phyloP scores from a whole-genome alignment of 1,140 invertebrate species.

The Philopotamus ludificatus region DNA sequence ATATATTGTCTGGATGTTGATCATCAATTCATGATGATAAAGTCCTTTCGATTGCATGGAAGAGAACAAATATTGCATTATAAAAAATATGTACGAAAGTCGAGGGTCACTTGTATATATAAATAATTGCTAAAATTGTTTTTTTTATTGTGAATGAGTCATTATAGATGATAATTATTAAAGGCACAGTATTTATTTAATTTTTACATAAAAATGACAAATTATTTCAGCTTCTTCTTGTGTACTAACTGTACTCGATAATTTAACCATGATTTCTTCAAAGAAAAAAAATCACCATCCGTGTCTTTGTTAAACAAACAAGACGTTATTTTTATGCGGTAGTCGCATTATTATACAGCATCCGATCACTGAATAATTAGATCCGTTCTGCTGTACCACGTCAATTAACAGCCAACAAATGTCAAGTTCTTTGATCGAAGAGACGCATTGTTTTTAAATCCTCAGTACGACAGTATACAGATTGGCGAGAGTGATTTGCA shows the following conservation, averaged over 20 bases:
- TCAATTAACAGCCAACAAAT: slow-evolving; percentile 17
- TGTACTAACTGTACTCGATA: not conserved
- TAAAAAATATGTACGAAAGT: too few relatives aligned
- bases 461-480: not conserved
- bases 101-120: too few relatives aligned
- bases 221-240: not conserved
- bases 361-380: slow-evolving; percentile 3
- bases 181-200: too few relatives aligned
- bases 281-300: slow-evolving; percentile 20
- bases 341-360: slow-evolving; percentile 26
- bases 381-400: slow-evolving; percentile 9
- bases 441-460: not conserved
- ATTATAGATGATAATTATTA: too few relatives aligned
- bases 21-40: too few relatives aligned
- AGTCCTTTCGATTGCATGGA: too few relatives aligned
- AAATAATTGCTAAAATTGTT: too few relatives aligned
- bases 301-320: slow-evolving; percentile 29
- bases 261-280: slow-evolving; percentile 6
- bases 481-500: not conserved
- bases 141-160: too few relatives aligned
- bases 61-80: too few relatives aligned
- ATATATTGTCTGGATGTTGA: too few relatives aligned
- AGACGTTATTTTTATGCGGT: slow-evolving; percentile 19
- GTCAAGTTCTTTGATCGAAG: not conserved
- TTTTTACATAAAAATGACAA: too few relatives aligned